These are phyloP conservation scores for Chrysomela aeneicollis DNA, from an alignment of 2,888 invertebrate species.

Conservation along the genomic window DNA sequence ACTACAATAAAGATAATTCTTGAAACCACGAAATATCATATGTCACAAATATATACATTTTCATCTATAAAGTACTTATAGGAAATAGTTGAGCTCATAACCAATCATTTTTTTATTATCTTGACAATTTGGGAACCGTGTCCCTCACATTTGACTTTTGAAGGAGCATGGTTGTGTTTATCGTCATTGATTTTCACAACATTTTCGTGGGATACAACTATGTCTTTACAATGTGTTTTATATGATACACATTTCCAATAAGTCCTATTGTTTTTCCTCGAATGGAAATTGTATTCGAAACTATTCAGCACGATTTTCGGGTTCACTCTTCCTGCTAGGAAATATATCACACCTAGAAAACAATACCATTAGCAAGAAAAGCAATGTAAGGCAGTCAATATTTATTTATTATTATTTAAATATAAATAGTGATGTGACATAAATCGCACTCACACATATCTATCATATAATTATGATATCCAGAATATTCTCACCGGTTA, in stretches of 20 bases:
- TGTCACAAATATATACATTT: no score
- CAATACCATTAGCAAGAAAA: constrained; percentile 12
- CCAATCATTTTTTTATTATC: constrained; percentile 27
- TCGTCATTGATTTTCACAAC: constrained; percentile 37
- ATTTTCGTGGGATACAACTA: constrained; percentile 43
- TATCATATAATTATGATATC: no score
- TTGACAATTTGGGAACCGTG: constrained; percentile 35
- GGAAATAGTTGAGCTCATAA: no score
- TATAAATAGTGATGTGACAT: no score
- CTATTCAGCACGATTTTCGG: constrained; percentile 49
- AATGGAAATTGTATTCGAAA: constrained; percentile 45
- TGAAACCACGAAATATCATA: no score
- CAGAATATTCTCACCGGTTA: no score
- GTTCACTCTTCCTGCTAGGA: constrained; percentile 45
- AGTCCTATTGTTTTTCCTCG: constrained; percentile 42
- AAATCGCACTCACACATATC: no score
- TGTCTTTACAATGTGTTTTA: constrained; percentile 45
- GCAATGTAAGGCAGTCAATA: no score
- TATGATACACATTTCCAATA: constrained; percentile 50
- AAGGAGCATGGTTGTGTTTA: constrained; percentile 47
- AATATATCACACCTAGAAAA: constrained; percentile 44
- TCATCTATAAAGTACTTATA: no score
- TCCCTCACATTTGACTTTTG: constrained; percentile 34
- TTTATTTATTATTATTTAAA: no score
- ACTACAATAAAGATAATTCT: no score